A percentile compares a stretch with the other conserved stretches of the same genome.
phyloP scores from a whole-genome alignment of 53 echinoderm and acorn worm genomes.

The Mesocentrotus franciscanus region DNA sequence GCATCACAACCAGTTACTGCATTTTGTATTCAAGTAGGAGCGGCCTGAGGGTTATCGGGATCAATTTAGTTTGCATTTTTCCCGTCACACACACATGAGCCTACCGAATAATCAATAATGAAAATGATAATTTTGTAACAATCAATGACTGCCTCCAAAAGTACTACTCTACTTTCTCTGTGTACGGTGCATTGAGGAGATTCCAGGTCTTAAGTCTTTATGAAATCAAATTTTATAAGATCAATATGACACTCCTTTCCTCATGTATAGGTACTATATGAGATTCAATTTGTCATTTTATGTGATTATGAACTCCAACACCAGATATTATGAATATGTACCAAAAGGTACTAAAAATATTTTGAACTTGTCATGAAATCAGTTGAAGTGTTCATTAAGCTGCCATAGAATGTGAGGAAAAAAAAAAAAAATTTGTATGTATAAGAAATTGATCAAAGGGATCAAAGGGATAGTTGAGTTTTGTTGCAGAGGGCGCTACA shows the following conservation, averaged over 20 bases:
- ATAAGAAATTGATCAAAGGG: too few relatives aligned
- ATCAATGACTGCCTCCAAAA: conserved; percentile 12
- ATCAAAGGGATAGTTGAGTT: too few relatives aligned
- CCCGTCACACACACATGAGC: neutral
- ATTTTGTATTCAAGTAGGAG: neutral
- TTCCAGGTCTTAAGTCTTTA: neutral
- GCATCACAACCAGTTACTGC: neutral
- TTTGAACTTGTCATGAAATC: too few relatives aligned
- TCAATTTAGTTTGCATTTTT: neutral
- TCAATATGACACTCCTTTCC: neutral
- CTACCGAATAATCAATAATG: conserved; percentile 5
- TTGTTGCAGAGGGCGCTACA: too few relatives aligned
- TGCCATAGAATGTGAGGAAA: too few relatives aligned
- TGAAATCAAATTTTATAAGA: neutral
- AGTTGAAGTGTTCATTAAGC: too few relatives aligned
- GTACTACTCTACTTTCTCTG: neutral
- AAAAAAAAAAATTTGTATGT: too few relatives aligned
- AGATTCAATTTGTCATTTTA: too few relatives aligned
- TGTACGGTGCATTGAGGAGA: neutral
- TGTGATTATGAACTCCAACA: too few relatives aligned
- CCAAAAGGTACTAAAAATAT: too few relatives aligned
- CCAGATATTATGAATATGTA: too few relatives aligned
- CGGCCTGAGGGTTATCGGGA: neutral
- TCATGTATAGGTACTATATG: neutral
- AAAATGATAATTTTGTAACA: neutral